phyloP scores from a whole-genome alignment of 2,797 vertebrate genomes.

The Gambelia wislizenii region DNA sequence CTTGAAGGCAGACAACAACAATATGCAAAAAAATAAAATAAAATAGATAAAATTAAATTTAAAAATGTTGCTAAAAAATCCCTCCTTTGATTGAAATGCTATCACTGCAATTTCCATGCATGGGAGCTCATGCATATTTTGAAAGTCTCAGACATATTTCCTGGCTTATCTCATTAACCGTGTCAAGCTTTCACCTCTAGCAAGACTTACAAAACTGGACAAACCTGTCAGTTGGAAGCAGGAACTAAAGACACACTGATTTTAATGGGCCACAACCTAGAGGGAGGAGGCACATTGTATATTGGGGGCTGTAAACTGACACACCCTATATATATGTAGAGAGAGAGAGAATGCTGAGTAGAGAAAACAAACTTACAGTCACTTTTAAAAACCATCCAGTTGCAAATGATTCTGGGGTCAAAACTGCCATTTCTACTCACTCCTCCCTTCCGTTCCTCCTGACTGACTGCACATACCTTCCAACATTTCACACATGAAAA shows the following conservation, averaged over 20 bases:
- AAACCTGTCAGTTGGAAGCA: conserved; percentile 1
- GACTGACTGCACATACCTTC: no score
- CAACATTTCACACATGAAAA: no score
- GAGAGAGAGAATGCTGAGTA: no score
- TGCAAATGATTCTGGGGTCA: no score
- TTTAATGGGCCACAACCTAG: neutral
- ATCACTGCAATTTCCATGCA: neutral
- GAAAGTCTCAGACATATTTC: neutral
- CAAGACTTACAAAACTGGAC: neutral
- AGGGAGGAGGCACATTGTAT: neutral
- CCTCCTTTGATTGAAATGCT: neutral
- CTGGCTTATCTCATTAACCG: neutral
- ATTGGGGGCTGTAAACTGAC: neutral
- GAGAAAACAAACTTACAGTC: no score
- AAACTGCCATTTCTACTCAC: no score
- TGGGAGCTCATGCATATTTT: neutral
- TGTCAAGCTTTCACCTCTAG: conserved; percentile 1
- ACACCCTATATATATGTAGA: neutral
- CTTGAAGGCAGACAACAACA: no score
- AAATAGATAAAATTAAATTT: no score
- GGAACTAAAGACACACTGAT: neutral
- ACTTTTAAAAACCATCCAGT: no score
- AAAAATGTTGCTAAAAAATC: neutral
- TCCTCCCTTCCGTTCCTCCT: no score
- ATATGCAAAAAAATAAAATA: no score